Base-by-base conservation (phyloP, 1,140 invertebrate species). In the Leptonema lineaticorne region DNA sequence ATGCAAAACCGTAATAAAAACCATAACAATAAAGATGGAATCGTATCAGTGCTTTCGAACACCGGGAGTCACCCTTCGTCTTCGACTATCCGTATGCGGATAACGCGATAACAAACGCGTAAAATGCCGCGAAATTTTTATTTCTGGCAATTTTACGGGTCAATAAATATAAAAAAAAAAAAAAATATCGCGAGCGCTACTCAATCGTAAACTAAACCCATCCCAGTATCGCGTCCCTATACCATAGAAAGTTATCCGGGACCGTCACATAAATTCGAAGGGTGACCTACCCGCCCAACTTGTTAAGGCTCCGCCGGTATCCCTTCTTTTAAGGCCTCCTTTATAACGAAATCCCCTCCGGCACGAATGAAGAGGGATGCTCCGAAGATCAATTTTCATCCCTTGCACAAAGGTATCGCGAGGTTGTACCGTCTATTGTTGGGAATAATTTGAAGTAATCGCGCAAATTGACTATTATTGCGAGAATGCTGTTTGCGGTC, bases 61-160 rank as follows among this genome's bases (percentile, higher is more conserved):
- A 18, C 59, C 30, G 18, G n/a, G 11, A 33, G 24, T 37, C 63
- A n/a, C 69, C 37, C 37, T 16, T 4, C 9, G 11, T 11, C 37
- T 41, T 41, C 9, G 11, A 41, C 2, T 11, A 1, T 41, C 2
- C 37, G 9, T 41, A 41, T 60, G 50, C 67, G 67, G 67, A 46
- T 72, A 72, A 72, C 63, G 70, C 64, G 67, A 72, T 72, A 72
- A 72, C 70, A 72, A 72, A 72, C 70, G 63, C 70, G 65, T 72
- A 72, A 72, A 72, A 67, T 64, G 63, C 67, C 70, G 70, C 70
- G 67, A 69, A 69, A 67, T 71, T 72, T 72, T 72, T 69, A 72
- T 69, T 69, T 64, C 63, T 24, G 70, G 67, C 67, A 68, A 72
- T 72, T 72, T 72, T 72, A 72, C 70, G 64, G 64, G 41, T 56